Conservation (phyloP, 2,888 invertebrate species). For the Agriopis leucophaearia region DNA sequence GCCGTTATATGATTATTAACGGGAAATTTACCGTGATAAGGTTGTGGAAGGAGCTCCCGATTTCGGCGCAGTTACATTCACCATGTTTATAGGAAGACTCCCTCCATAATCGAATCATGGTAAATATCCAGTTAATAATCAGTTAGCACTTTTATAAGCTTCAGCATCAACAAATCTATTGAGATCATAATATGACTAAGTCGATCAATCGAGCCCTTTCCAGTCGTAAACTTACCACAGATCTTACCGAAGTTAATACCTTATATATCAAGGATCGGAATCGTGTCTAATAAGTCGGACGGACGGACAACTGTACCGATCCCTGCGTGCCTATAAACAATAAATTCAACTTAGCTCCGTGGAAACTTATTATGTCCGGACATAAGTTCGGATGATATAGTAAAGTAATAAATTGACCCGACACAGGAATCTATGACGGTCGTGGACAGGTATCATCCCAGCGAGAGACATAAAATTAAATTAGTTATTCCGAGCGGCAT, state of each 20-base stretch:
- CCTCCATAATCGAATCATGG: too few relatives aligned
- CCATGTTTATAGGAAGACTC: too few relatives aligned
- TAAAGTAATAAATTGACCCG: constrained; percentile 72
- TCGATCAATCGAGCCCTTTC: background rate
- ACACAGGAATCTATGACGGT: constrained; percentile 74
- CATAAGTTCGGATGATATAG: constrained; percentile 69
- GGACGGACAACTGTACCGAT: constrained; percentile 25
- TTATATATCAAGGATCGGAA: constrained; percentile 25
- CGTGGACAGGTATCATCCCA: constrained; percentile 64
- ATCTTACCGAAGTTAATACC: constrained; percentile 22
- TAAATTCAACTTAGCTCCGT: constrained; percentile 53
- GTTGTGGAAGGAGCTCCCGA: background rate
- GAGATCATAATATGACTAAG: background rate
- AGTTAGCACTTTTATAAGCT: too few relatives aligned
- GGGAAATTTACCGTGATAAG: too few relatives aligned
- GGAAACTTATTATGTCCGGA: constrained; percentile 55
- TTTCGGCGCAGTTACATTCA: too few relatives aligned
- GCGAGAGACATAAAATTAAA: constrained; percentile 50
- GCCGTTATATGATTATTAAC: too few relatives aligned
- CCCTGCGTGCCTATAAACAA: constrained; percentile 49
- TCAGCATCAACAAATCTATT: too few relatives aligned
- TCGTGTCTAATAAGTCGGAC: constrained; percentile 28
- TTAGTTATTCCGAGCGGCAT: constrained; percentile 49
- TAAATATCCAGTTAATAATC: too few relatives aligned
- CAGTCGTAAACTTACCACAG: background rate